Percentiles rank a stretch among this genome's conserved stretches.
Conservation (phyloP, 2,113 vertebrate genomes). For the Nanorana parkeri region DNA sequence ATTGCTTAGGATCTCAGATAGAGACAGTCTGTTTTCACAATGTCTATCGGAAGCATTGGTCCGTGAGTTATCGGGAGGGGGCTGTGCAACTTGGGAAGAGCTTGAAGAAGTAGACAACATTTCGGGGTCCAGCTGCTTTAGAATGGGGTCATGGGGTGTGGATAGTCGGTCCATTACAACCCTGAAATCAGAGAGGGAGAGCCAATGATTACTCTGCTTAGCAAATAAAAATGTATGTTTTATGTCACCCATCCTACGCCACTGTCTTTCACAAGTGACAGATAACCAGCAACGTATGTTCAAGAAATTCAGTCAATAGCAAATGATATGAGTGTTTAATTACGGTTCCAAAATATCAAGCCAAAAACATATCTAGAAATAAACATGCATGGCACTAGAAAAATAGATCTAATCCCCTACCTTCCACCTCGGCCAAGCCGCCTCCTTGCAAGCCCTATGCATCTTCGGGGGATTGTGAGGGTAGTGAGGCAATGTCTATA, state of each 20-base stretch:
- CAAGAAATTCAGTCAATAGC: too few relatives aligned
- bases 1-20: slow-evolving; percentile 88
- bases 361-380: too few relatives aligned
- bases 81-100: slow-evolving; percentile 78
- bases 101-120: slow-evolving; percentile 77
- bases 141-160: slow-evolving; percentile 79
- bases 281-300: too few relatives aligned
- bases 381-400: too few relatives aligned
- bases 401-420: slow-evolving; percentile 64
- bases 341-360: too few relatives aligned
- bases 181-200: slow-evolving; percentile 67
- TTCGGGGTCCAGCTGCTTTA: slow-evolving; percentile 86
- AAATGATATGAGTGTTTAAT: too few relatives aligned
- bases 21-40: slow-evolving; percentile 85
- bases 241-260: too few relatives aligned
- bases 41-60: slow-evolving; percentile 85
- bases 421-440: slow-evolving; percentile 90
- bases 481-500: slow-evolving; percentile 87
- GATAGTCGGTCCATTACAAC: slow-evolving; percentile 88
- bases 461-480: slow-evolving; percentile 83
- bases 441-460: slow-evolving; percentile 84
- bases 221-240: too few relatives aligned
- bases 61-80: slow-evolving; percentile 78
- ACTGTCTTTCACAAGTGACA: too few relatives aligned
- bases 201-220: too few relatives aligned